phyloP scores from a whole-genome alignment of 2,888 invertebrate genomes.

The Athalia circularis region DNA sequence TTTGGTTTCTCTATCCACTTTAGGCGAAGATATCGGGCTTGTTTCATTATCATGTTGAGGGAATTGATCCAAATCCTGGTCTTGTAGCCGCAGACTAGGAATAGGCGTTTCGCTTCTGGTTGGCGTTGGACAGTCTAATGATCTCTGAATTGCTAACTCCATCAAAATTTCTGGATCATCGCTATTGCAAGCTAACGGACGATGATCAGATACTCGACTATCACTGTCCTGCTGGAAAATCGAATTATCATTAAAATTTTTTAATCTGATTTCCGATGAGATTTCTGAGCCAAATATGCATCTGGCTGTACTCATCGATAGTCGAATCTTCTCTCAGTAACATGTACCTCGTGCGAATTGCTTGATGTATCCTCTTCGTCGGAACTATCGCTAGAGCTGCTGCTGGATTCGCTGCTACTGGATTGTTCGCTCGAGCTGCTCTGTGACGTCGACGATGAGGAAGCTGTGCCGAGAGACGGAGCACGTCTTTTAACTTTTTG shows the following conservation, averaged over 20 bases:
- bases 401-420: conserved; percentile 67
- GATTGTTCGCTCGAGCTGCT: conserved; percentile 64
- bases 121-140: conserved; percentile 68
- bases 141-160: conserved; percentile 69
- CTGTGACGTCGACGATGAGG: conserved; percentile 62
- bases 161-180: conserved; percentile 70
- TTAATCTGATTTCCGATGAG: too few species aligned
- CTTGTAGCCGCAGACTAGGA: conserved; percentile 60
- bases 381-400: conserved; percentile 65
- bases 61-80: conserved; percentile 61
- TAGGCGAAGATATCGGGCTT: conserved; percentile 60
- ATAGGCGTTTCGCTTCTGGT: conserved; percentile 66
- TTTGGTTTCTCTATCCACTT: conserved; percentile 51
- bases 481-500: conserved; percentile 59
- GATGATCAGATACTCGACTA: conserved; percentile 61
- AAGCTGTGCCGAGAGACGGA: conserved; percentile 56
- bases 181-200: conserved; percentile 67
- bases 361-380: conserved; percentile 62
- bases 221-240: conserved; percentile 61
- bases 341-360: conserved; percentile 55
- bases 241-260: conserved; percentile 10
- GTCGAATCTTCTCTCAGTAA: not conserved
- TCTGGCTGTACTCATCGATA: too few species aligned
- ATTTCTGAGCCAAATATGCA: too few species aligned
- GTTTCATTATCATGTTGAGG: conserved; percentile 66